A percentile compares a stretch with the other conserved stretches of the same genome.
Evolutionary conservation across 1,140 invertebrate species (phyloP).

Genomic region (Tetramorium simillimum): DNA sequence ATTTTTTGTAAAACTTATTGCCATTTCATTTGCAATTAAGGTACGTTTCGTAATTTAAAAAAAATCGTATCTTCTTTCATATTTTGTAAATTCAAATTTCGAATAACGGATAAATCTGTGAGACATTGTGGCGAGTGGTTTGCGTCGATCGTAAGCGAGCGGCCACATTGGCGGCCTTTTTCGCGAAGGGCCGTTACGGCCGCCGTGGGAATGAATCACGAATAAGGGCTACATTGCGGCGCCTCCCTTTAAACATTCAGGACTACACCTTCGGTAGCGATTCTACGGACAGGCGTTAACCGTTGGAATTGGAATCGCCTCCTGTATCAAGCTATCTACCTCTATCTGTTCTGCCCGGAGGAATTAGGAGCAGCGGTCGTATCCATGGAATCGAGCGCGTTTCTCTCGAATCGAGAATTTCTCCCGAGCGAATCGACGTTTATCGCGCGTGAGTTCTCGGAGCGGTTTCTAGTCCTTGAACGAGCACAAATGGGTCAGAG

Average conservation of each 20-base stretch:
- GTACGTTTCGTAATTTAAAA: background rate
- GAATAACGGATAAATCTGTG: conserved; percentile 12
- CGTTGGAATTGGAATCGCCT: conserved; percentile 69
- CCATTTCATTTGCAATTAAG: background rate
- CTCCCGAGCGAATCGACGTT: conserved; percentile 62
- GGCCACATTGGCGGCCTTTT: conserved; percentile 32
- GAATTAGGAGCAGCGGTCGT: conserved; percentile 69
- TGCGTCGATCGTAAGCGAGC: conserved; percentile 7
- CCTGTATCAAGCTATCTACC: conserved; percentile 38
- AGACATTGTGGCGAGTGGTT: background rate
- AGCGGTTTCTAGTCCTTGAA: conserved; percentile 59
- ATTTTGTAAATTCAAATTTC: background rate
- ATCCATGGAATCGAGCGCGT: conserved; percentile 67
- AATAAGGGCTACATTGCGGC: conserved; percentile 56
- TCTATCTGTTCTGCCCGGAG: conserved; percentile 44
- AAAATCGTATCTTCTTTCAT: background rate
- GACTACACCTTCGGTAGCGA: conserved; percentile 50
- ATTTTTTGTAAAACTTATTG: background rate
- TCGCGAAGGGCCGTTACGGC: conserved; percentile 60
- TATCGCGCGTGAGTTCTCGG: conserved; percentile 42
- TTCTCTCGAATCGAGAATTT: conserved; percentile 68
- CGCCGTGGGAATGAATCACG: conserved; percentile 37
- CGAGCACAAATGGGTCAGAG: conserved; percentile 16
- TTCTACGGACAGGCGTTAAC: conserved; percentile 63
- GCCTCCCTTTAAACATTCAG: conserved; percentile 68